Base-by-base conservation (phyloP, 2,797 vertebrate species). In the Malurus leucopterus region DNA sequence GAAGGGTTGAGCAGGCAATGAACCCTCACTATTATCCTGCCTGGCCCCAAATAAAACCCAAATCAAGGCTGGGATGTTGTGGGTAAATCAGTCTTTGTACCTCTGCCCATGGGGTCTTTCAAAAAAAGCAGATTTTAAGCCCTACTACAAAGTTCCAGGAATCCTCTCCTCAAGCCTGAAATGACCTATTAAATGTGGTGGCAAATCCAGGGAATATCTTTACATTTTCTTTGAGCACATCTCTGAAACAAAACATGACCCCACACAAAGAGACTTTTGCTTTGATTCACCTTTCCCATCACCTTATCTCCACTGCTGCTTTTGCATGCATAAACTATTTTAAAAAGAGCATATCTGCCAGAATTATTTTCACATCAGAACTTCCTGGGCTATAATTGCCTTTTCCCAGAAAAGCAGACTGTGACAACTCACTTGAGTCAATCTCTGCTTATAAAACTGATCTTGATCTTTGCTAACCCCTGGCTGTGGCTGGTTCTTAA, bases 341-440 rank as follows among this genome's bases (percentile, higher is more conserved):
- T 26, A 70, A 44, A 82, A 86, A 50, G 9, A 63, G 32, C 4
- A 0, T n/a, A 68, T 75, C 57, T 81, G 85, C 62, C 85, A 88
- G 90, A 88, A 85, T 70, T 32, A 84, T 63, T 87, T 90, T 86
- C 73, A 84, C 38, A 72, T 84, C 74, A 75, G 58, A 92, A 85
- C 67, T 72, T 85, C 47, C 29, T 8, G 23, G 58, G 53, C 58
- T 87, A 22, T 57, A 87, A 86, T 34, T 73, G 67, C 58, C 36
- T 90, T 86, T 70, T 84, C 63, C 72, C 76, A 85, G 84, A 84
- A 88, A 90, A 80, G 40, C 65, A 68, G n/a, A 46, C 17, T 38
- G 22, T 54, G 76, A 84, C 87, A 76, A 61, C 40, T 68, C 64
- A 44, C 53, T 93, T 41, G 64, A 71, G 69, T 76, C 68, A 58